A percentile compares a stretch with the other conserved stretches of the same genome.
These are phyloP conservation scores for Hypolimnas misippus DNA, from an alignment of 2,888 invertebrate species.

Conservation along the genomic window DNA sequence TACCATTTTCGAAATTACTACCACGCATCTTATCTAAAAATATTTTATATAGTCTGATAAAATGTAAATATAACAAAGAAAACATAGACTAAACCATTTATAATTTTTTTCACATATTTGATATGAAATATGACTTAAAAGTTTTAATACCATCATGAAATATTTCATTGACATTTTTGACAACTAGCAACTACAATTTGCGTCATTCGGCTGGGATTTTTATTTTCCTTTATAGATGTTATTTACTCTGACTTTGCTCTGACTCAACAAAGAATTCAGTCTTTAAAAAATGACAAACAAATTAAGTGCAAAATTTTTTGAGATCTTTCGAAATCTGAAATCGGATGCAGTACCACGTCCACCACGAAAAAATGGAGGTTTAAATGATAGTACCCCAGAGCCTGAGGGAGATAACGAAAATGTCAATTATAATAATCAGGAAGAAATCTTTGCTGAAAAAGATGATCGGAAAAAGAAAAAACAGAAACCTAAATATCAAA, in stretches of 20 bases:
- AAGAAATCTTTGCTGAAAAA: constrained; percentile 59
- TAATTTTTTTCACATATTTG: too few relatives aligned
- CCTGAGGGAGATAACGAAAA: constrained; percentile 50
- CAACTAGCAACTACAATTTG: too few relatives aligned
- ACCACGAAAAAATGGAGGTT: constrained; percentile 60
- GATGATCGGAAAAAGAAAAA: constrained; percentile 54
- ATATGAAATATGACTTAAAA: too few relatives aligned
- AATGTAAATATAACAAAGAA: too few relatives aligned
- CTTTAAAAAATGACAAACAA: constrained; percentile 44
- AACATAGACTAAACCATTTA: too few relatives aligned
- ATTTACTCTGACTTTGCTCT: not conserved
- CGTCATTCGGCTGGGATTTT: constrained; percentile 24
- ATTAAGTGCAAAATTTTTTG: constrained; percentile 60
- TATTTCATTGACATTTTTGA: too few relatives aligned
- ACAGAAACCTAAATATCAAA: constrained; percentile 55
- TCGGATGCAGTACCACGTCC: constrained; percentile 80
- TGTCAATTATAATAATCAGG: constrained; percentile 49
- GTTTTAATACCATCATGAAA: too few relatives aligned
- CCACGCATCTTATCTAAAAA: too few relatives aligned
- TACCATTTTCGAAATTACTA: too few relatives aligned
- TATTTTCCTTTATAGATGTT: constrained; percentile 8
- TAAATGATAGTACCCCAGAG: constrained; percentile 34
- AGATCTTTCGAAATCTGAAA: constrained; percentile 73
- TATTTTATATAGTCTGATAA: too few relatives aligned
- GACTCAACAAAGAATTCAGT: constrained; percentile 17